Evolutionary conservation across 2,113 vertebrate species (phyloP), one percentile per base, ranked within the genome.

Genomic region (Halichoerus grypus): DNA sequence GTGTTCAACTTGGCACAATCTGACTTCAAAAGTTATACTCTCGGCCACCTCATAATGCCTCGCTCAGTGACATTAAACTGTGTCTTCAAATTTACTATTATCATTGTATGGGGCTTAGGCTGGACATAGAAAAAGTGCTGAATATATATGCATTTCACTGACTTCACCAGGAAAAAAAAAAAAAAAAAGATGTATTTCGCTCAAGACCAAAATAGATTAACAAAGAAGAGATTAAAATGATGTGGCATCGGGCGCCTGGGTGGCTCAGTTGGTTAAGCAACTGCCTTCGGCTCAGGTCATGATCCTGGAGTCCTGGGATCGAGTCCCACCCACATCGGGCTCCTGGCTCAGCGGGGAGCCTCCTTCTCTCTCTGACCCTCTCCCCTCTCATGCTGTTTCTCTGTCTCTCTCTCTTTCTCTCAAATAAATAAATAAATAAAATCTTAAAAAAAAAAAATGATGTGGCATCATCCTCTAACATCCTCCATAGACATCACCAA

Each of bases 161-260:
- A 84, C 9, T 72, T 88, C 39, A 53, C 2, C 19, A 28, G 49
- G 14, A 31, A 53, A 93, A 65, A 65, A 79, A 77, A 69, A 95
- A 55, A 72, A 76, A 76, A 76, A 24, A 3, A 61, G 19, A 72
- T 26, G 26, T 36, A 36, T 79, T 72, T 88, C 67, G 0, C n/a
- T 87, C 6, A 53, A 94, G 6, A 69, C 7, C 51, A 67, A 84
- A 93, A 71, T 36, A 88, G 26, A 69, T 72, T 77, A 74, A 65
- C 18, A 72, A 2, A 74, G 33, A 93, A 61, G 2, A n/a, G 3
- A 9, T 15, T 83, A 77, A 95, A 89, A 57, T 3, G 3, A 61
- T 24, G 19, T 4, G 1, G 3, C 2, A 9, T 22, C n/a, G 36
- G 36, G 36, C 36, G 36, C 36, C 36, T 36, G 36, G 36, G 36